Conservation (phyloP, 2,797 vertebrate species). For the Calcarius lapponicus region DNA sequence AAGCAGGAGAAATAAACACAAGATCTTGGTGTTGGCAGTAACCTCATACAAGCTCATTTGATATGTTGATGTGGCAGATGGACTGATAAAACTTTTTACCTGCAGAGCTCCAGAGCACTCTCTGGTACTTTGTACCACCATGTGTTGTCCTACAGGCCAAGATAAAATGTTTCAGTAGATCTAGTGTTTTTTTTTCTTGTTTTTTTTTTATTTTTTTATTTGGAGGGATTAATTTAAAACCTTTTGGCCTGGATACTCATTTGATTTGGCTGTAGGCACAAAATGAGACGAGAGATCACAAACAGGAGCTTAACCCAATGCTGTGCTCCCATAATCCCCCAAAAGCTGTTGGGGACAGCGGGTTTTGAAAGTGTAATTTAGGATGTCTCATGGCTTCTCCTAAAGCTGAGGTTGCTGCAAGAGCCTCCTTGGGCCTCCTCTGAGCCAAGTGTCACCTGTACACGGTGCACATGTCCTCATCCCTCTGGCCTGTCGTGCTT, state of each 20-base stretch:
- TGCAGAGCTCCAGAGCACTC: background rate
- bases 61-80: background rate
- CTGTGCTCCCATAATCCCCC: background rate
- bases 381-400: background rate
- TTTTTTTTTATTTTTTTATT: background rate
- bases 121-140: accelerated
- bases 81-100: background rate
- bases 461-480: accelerated
- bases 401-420: background rate
- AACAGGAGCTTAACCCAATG: background rate
- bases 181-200: background rate
- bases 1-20: background rate
- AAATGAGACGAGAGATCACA: background rate
- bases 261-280: background rate
- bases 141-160: background rate
- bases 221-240: constrained; percentile 19
- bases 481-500: background rate
- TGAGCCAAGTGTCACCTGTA: background rate
- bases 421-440: background rate
- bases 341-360: background rate
- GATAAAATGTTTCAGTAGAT: background rate
- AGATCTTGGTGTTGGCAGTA: background rate
- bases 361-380: background rate
- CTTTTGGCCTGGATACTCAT: constrained; percentile 18
- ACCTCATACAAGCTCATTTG: background rate